Percentiles rank a stretch among this genome's conserved stretches.
Evolutionary conservation across 1,140 invertebrate species (phyloP).

Genomic region (Scaptodrosophila lebanonensis): DNA sequence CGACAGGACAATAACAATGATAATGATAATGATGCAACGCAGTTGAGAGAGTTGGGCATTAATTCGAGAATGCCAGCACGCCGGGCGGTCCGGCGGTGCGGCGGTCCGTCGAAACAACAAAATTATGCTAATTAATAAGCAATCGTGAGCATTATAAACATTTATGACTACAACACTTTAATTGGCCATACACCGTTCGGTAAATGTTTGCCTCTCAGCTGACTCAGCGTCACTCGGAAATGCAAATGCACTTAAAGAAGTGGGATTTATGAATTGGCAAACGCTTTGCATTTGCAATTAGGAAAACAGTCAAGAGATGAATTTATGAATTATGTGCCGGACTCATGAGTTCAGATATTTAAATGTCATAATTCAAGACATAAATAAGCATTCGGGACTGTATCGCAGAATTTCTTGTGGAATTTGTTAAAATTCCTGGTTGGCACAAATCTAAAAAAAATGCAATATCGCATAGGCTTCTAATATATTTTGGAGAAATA

Average conservation of each 20-base stretch:
- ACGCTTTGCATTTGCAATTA: slow-evolving; percentile 38
- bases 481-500: no score
- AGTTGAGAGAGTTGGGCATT: slow-evolving; percentile 43
- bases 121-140: slow-evolving; percentile 70
- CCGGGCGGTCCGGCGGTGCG: slow-evolving; percentile 41
- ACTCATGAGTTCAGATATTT: slow-evolving; percentile 25
- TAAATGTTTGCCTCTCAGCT: slow-evolving; percentile 10
- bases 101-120: slow-evolving; percentile 23
- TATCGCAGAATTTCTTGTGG: no score
- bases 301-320: no score
- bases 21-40: slow-evolving; percentile 65
- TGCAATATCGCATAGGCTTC: no score
- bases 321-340: no score
- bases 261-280: slow-evolving; percentile 71
- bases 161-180: slow-evolving; percentile 51
- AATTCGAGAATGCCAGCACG: slow-evolving; percentile 42
- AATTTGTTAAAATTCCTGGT: no score
- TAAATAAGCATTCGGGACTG: no score
- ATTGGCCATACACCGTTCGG: slow-evolving; percentile 31
- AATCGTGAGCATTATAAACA: slow-evolving; percentile 39
- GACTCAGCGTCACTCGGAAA: slow-evolving; percentile 19
- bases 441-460: no score
- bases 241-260: no score
- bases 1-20: slow-evolving; percentile 67
- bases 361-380: no score